A percentile compares a stretch with the other conserved stretches of the same genome.
Evolutionary conservation across 1,140 invertebrate genomes (phyloP).

Genomic region (Drosophila ananassae): DNA sequence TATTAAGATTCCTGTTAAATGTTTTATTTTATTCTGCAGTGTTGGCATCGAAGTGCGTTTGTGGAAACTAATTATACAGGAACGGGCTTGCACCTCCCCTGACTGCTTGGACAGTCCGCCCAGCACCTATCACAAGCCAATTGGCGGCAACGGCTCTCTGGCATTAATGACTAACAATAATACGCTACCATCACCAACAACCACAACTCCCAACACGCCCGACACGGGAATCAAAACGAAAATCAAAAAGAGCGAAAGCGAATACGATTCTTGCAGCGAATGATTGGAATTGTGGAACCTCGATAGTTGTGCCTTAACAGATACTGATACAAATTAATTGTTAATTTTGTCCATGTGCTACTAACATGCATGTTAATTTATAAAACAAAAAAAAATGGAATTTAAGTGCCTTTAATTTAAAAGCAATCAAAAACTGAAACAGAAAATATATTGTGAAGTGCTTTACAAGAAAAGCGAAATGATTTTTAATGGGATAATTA

Average conservation of each 20-base stretch:
- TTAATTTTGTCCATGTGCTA: slow-evolving; percentile 65
- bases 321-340: slow-evolving; percentile 51
- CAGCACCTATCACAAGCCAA: slow-evolving; percentile 53
- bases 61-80: slow-evolving; percentile 79
- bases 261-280: slow-evolving; percentile 82
- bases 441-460: slow-evolving; percentile 50
- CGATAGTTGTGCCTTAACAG: slow-evolving; percentile 38
- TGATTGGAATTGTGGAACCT: slow-evolving; percentile 35
- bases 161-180: slow-evolving; percentile 48
- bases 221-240: slow-evolving; percentile 54
- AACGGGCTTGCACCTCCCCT: slow-evolving; percentile 61
- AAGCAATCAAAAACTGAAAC: slow-evolving; percentile 49
- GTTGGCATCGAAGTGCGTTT: slow-evolving; percentile 79
- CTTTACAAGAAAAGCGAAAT: slow-evolving; percentile 25
- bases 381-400: slow-evolving; percentile 59
- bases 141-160: slow-evolving; percentile 30
- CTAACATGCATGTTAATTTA: slow-evolving; percentile 73
- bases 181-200: slow-evolving; percentile 52
- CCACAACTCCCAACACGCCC: slow-evolving; percentile 51
- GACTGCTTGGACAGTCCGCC: slow-evolving; percentile 60
- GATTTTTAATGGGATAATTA: not conserved
- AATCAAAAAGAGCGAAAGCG: slow-evolving; percentile 75
- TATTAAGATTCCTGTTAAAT: not conserved
- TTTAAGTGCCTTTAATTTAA: slow-evolving; percentile 74
- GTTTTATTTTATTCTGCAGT: slow-evolving; percentile 25